These are phyloP conservation scores for Gymnosoma rotundatum DNA, from an alignment of 2,888 invertebrate species.

Conservation along the genomic window DNA sequence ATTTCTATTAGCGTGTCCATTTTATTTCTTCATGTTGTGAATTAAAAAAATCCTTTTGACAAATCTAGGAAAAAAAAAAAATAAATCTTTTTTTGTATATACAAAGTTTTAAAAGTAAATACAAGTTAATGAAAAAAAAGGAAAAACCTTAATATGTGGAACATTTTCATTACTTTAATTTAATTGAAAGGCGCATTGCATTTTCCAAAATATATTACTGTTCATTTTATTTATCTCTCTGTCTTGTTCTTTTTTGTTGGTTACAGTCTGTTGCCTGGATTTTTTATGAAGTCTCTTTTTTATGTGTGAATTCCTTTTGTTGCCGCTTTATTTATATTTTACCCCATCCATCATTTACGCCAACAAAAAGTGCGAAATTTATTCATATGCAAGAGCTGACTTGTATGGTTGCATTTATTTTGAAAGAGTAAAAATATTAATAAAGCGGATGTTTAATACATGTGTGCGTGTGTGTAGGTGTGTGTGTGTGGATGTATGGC, in stretches of 20 bases:
- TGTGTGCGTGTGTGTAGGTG: background rate
- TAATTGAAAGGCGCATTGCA: constrained; percentile 22
- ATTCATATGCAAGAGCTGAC: constrained; percentile 24
- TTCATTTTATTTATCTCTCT: background rate
- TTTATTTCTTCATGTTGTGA: constrained; percentile 3
- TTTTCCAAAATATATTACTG: background rate
- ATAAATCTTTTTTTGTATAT: constrained; percentile 3
- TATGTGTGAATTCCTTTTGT: constrained; percentile 19
- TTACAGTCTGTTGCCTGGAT: constrained; percentile 22
- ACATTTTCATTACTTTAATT: constrained; percentile 47
- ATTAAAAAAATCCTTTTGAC: constrained; percentile 18
- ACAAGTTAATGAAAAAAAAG: background rate
- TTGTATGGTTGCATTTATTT: constrained; percentile 29
- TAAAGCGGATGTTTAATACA: constrained; percentile 34
- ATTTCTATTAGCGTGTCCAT: background rate
- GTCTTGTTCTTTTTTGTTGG: background rate
- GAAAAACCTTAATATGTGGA: background rate
- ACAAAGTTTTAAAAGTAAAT: background rate
- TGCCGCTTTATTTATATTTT: background rate
- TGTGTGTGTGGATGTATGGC: background rate
- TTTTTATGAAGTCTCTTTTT: constrained; percentile 26
- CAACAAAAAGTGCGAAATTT: constrained; percentile 40
- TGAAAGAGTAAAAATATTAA: constrained; percentile 38
- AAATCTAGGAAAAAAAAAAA: constrained; percentile 1
- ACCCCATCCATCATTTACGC: background rate